Evolutionary conservation across 2,113 vertebrate genomes (phyloP).

Genomic region (Corynorhinus townsendii): DNA sequence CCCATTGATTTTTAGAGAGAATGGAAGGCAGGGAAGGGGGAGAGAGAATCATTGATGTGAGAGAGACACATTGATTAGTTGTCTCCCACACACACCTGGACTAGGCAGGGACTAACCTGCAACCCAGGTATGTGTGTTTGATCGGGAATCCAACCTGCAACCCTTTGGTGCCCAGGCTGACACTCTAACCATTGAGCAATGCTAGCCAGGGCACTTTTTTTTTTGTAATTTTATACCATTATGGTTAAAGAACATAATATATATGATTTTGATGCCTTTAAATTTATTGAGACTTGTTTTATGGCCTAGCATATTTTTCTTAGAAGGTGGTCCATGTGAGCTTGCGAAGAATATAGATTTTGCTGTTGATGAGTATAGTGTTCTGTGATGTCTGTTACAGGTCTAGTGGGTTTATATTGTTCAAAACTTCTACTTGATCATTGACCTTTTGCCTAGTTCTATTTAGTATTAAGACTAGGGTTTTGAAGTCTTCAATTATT

Average conservation of each 20-base stretch:
- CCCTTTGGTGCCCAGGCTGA: too few relatives aligned
- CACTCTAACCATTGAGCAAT: too few relatives aligned
- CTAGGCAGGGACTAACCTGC: too few relatives aligned
- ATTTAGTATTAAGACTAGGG: neutral
- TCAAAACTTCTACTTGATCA: neutral
- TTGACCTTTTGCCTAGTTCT: neutral
- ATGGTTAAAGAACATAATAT: neutral
- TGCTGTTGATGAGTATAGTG: neutral
- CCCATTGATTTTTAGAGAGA: too few relatives aligned
- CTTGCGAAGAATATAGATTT: neutral
- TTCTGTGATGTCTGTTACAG: neutral
- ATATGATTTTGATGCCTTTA: neutral
- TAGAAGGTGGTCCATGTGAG: neutral
- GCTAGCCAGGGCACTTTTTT: too few relatives aligned
- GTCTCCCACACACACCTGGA: too few relatives aligned
- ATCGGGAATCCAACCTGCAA: too few relatives aligned
- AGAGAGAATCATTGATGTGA: too few relatives aligned
- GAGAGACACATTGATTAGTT: too few relatives aligned
- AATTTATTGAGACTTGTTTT: neutral
- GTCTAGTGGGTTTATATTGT: neutral
- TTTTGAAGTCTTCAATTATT: neutral
- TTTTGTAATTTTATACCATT: neutral
- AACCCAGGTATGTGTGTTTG: too few relatives aligned
- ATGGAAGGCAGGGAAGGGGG: too few relatives aligned
- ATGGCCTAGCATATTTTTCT: neutral